Conservation (phyloP, 2,113 vertebrate species). For the Micromys minutus region DNA sequence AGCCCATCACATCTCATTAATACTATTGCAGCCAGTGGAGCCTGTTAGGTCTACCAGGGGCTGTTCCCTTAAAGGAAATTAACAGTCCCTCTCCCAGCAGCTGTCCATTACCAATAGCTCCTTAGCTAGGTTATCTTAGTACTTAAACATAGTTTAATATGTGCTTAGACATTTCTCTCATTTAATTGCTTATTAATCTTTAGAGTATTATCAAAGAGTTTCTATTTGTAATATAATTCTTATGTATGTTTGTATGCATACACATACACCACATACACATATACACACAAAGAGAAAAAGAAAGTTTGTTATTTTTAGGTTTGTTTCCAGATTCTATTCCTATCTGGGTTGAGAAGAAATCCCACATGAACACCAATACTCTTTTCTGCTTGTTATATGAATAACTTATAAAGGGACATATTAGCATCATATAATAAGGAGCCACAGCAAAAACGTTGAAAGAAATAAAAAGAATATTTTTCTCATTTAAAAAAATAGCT, state of each 20-base stretch:
- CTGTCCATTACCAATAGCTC: not conserved
- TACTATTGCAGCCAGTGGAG: not conserved
- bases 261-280: not conserved
- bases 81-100: not conserved
- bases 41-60: not conserved
- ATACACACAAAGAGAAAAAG: not conserved
- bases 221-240: constrained; percentile 41
- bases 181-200: constrained; percentile 50
- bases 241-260: too few species aligned
- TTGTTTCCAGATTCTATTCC: not conserved
- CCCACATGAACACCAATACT: not conserved
- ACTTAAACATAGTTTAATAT: constrained; percentile 45
- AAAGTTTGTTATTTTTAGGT: not conserved
- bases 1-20: not conserved
- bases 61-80: not conserved
- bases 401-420: not conserved
- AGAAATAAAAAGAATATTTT: not conserved
- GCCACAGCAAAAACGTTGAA: not conserved
- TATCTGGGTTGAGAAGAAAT: not conserved
- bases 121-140: not conserved
- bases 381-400: not conserved
- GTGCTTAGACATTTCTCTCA: not conserved
- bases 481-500: not conserved
- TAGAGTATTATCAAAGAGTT: constrained; percentile 14
- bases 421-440: constrained; percentile 33